Base-by-base conservation (phyloP, 2,113 vertebrate genomes). In the Hemichromis elongatus region DNA sequence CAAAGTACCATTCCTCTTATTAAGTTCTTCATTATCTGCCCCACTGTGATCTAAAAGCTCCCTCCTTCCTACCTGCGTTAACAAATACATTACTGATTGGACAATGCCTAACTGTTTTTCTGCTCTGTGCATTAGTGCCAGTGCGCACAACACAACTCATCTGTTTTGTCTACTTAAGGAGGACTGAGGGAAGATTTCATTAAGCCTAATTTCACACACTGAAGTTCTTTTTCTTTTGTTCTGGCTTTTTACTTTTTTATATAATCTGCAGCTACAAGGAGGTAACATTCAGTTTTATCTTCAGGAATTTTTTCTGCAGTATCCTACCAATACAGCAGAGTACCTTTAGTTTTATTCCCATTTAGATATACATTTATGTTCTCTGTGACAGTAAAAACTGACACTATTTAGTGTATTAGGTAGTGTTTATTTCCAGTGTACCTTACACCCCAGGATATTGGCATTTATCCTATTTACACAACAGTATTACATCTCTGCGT, bases 1-100 rank as follows among this genome's bases (percentile, higher is more conserved):
- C 97, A 97, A 97, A 97, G 97, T 98, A 98, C 97, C 97, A 98
- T 99, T 99, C 97, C 97, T 97, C 97, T 98, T 97, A 98, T 99
- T 98, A 98, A 98, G 97, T 97, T 98, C 96, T 97, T 98, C 97
- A 98, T 98, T 98, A 98, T 98, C 97, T 96, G 96, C 96, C 96
- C 96, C 96, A 95, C 96, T 97, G 97, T 97, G 97, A 97, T 98
- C 95, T 95, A 96, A 97, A 89, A 83, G 91, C 92, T 88, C 85
- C 85, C 80, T 96, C 94, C 95, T 90, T 90, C 92, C 91, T 91
- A 90, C 93, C 95, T 94, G 91, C 83, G 61, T 92, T 91, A 93
- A 92, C 93, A 95, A 95, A 95, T 93, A 92, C 90, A 88, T 94
- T 91, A 93, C 91, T 88, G 92, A 92, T 91, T 94, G 81, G 86